Conservation (phyloP, 2,888 invertebrate species). For the Dynastes tityus region DNA sequence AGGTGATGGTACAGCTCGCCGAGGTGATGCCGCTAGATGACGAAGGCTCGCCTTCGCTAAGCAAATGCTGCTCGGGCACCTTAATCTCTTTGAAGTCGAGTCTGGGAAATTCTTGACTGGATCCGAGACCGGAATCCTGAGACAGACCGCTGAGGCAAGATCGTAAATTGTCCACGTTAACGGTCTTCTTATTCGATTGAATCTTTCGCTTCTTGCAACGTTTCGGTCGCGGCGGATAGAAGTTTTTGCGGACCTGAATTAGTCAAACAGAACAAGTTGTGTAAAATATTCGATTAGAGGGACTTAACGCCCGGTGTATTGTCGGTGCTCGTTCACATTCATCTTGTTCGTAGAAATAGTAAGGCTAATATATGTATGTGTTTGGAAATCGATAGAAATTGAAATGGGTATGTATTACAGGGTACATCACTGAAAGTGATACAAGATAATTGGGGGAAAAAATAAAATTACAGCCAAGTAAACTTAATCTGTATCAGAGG, state of each 20-base stretch:
- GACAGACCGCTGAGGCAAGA: constrained; percentile 65
- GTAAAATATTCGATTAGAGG: constrained; percentile 39
- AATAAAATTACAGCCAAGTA: too few species aligned
- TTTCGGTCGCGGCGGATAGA: constrained; percentile 79
- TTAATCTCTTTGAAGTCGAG: constrained; percentile 65
- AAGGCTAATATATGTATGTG: constrained; percentile 20
- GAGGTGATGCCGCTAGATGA: constrained; percentile 46
- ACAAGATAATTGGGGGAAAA: neutral
- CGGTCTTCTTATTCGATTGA: constrained; percentile 63
- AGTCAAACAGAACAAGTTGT: constrained; percentile 50
- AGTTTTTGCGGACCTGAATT: constrained; percentile 77
- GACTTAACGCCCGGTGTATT: constrained; percentile 32
- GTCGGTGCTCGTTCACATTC: constrained; percentile 16
- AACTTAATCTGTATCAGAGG: too few species aligned
- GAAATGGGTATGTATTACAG: neutral
- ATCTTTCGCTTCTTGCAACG: constrained; percentile 61
- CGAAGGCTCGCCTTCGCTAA: constrained; percentile 8
- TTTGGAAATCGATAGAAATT: too few species aligned
- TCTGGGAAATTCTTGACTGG: constrained; percentile 66
- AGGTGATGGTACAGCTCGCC: constrained; percentile 14
- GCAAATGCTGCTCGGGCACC: constrained; percentile 61
- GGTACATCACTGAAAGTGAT: neutral
- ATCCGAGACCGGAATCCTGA: constrained; percentile 69
- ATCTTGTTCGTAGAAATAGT: constrained; percentile 26
- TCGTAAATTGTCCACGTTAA: constrained; percentile 66